Conservation (phyloP, 2,797 vertebrate genomes). For the Eremophila alpestris region DNA sequence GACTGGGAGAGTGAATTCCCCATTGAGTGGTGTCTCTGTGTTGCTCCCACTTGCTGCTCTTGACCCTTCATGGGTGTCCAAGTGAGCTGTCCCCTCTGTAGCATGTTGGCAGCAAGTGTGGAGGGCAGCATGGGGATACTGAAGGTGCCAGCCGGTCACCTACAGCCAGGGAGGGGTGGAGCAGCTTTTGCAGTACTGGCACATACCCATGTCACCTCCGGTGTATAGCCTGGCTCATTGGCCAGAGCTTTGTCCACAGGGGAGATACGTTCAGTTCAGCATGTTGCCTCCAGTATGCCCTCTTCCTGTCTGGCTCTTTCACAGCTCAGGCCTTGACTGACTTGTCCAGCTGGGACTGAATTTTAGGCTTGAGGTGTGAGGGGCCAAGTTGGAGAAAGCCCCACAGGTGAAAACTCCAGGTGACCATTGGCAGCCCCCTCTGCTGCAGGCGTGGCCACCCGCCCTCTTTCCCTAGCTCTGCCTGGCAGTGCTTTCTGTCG, state of each 20-base stretch:
- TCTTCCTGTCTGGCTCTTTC: background rate
- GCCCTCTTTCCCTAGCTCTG: accelerated
- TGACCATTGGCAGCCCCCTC: background rate
- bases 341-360: background rate
- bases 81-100: background rate
- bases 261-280: accelerated
- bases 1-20: background rate
- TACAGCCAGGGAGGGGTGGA: background rate
- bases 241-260: accelerated
- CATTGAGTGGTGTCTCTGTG: accelerated
- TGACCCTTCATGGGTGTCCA: background rate
- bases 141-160: background rate
- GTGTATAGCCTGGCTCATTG: accelerated
- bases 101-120: background rate
- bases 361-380: background rate
- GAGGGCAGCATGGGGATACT: background rate
- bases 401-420: accelerated
- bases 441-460: accelerated
- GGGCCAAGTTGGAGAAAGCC: background rate
- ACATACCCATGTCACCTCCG: accelerated
- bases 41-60: background rate
- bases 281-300: background rate
- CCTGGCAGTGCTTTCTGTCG: accelerated
- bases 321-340: background rate
- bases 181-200: background rate